A percentile compares a stretch with the other conserved stretches of the same genome.
These are phyloP conservation scores for Adela reaumurella DNA, from an alignment of 2,888 invertebrate species.

Conservation along the genomic window DNA sequence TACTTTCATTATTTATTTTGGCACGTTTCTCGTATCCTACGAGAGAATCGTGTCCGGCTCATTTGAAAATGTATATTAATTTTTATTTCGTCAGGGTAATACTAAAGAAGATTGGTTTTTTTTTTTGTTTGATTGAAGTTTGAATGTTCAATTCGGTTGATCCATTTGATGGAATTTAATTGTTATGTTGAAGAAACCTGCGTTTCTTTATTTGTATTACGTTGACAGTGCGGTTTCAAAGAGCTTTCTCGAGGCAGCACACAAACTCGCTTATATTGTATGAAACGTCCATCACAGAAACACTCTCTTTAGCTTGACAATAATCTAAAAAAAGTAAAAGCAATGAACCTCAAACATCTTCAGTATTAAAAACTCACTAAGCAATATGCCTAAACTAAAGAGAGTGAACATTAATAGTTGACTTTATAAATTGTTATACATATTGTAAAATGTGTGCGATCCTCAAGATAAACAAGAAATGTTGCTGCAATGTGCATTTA, in stretches of 20 bases:
- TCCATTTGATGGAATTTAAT: constrained; percentile 53
- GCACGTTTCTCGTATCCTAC: constrained; percentile 38
- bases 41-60: constrained; percentile 31
- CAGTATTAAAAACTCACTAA: not conserved
- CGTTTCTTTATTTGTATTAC: constrained; percentile 50
- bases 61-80: constrained; percentile 19
- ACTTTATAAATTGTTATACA: too few relatives aligned
- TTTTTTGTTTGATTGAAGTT: constrained; percentile 46
- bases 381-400: not conserved
- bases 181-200: constrained; percentile 44
- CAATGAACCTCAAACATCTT: not conserved
- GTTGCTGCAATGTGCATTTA: constrained; percentile 54
- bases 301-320: not conserved
- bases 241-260: constrained; percentile 39
- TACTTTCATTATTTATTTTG: constrained; percentile 25
- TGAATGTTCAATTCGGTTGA: constrained; percentile 53
- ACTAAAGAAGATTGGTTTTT: constrained; percentile 53
- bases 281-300: too few relatives aligned
- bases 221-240: constrained; percentile 40
- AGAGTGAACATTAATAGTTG: not conserved
- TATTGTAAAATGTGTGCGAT: not conserved
- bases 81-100: constrained; percentile 55
- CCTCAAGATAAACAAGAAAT: constrained; percentile 20
- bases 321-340: not conserved
- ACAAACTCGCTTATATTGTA: too few relatives aligned